Base-by-base conservation (phyloP, 2,888 invertebrate genomes). In the Patella caerulea region DNA sequence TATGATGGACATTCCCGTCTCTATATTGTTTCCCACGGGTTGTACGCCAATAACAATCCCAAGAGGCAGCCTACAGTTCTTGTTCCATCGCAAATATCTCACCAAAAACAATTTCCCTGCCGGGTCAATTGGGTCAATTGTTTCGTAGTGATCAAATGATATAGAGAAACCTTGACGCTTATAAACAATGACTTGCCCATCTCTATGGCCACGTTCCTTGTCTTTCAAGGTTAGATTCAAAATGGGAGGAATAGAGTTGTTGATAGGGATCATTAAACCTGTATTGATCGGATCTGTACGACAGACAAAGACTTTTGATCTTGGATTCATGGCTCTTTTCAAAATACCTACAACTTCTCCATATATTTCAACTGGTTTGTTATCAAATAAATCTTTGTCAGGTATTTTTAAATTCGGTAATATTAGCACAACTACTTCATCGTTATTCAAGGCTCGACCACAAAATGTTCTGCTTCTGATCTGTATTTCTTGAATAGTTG, bases 1-100 rank as follows among this genome's bases (percentile, higher is more conserved):
- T 19, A 91, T 76, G 15, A 89, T 82, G 9, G 84, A 74, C 78
- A 87, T 83, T n/a, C 86, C 86, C 45, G 79, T 76, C 3, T 83
- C 82, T 3, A 87, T 45, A 14, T 82, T 84, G 15, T 71, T 71
- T 4, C 86, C 88, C 2, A 81, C 82, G 52, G 84, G 84, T 3
- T 90, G 75, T 1, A 88, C 86, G 2, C 89, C 89, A 29, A 90
- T 83, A 12, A 89, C 89, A 53, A 90, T 81, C 71, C 90, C 89
- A 3, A 90, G 75, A 0, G 90, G 90, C 7, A 84, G 80, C n/a
- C 82, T 82, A 71, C 87, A 82, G 3, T 80, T 81, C 19, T 83
- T 78, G 17, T 89, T 85, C 88, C 88, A 91, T 24, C 87, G 87
- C 73, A 90, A 77, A 77, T 86, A 89, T n/a, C 86, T 84, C 15